phyloP scores from a whole-genome alignment of 2,113 vertebrate genomes.

The Tragulus kanchil region DNA sequence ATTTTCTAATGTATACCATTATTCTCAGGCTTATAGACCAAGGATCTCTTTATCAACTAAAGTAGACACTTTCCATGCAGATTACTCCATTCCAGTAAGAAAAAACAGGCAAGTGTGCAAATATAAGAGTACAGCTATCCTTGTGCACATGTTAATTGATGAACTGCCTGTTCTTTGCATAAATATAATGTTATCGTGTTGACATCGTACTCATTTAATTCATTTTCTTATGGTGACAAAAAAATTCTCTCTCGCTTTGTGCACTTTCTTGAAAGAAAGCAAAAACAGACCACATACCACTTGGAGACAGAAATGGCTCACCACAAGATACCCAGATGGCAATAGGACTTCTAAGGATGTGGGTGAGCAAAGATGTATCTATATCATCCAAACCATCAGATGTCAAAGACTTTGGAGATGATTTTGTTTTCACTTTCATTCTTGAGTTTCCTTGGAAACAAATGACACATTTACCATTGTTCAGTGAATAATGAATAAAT shows the following conservation, averaged over 20 bases:
- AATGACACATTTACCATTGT: not conserved
- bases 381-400: slow-evolving; percentile 43
- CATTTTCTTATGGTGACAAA: slow-evolving; percentile 24
- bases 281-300: slow-evolving; percentile 54
- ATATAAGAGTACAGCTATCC: not conserved
- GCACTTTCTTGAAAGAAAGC: not conserved
- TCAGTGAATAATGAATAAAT: slow-evolving; percentile 21
- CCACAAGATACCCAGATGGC: slow-evolving; percentile 81
- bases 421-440: slow-evolving; percentile 55
- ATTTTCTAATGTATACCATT: slow-evolving; percentile 80
- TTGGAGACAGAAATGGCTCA: slow-evolving; percentile 78
- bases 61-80: slow-evolving; percentile 70
- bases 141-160: slow-evolving; percentile 6
- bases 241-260: not conserved
- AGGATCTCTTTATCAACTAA: slow-evolving; percentile 80
- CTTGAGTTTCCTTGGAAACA: slow-evolving; percentile 70
- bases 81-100: slow-evolving; percentile 59
- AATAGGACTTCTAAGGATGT: slow-evolving; percentile 74
- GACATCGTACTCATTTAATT: slow-evolving; percentile 43
- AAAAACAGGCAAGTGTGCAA: slow-evolving; percentile 55
- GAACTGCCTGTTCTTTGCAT: slow-evolving; percentile 17
- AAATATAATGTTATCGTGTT: slow-evolving; percentile 8
- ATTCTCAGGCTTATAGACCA: slow-evolving; percentile 75
- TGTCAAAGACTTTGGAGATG: slow-evolving; percentile 23
- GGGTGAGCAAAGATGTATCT: slow-evolving; percentile 66